These are phyloP conservation scores for Spea hammondii DNA, from an alignment of 2,797 vertebrate genomes.

Conservation along the genomic window DNA sequence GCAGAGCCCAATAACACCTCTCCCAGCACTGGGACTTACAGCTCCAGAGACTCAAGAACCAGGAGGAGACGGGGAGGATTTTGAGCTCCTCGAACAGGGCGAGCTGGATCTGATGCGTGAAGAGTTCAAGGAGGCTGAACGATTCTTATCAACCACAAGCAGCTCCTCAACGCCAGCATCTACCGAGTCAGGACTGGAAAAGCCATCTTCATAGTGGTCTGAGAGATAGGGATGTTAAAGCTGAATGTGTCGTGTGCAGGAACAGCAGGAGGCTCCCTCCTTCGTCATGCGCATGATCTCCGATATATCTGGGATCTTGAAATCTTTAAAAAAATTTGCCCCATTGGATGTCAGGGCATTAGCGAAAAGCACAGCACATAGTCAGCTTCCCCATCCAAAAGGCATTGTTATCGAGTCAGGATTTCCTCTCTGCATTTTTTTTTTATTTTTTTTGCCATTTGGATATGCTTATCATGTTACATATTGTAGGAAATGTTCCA, in stretches of 20 bases:
- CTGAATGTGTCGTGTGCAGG: background rate
- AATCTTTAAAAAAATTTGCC: background rate
- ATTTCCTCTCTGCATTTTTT: slow-evolving; percentile 4
- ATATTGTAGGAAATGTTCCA: background rate
- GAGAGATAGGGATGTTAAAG: background rate
- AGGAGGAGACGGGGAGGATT: slow-evolving; percentile 77
- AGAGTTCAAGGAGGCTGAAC: slow-evolving; percentile 73
- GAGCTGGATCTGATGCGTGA: slow-evolving; percentile 91
- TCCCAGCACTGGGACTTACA: slow-evolving; percentile 63
- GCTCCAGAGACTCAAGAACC: slow-evolving; percentile 59
- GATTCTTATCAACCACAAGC: slow-evolving; percentile 22
- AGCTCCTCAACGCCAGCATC: background rate
- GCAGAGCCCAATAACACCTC: slow-evolving; percentile 83
- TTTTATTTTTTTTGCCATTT: slow-evolving; percentile 15
- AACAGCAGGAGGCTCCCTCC: background rate
- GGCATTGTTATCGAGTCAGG: slow-evolving; percentile 9
- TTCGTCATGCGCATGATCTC: background rate
- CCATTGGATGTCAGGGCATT: slow-evolving; percentile 3
- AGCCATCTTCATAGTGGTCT: slow-evolving; percentile 26
- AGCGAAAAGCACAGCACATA: slow-evolving; percentile 27
- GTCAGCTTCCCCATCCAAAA: background rate
- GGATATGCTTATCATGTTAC: slow-evolving; percentile 32
- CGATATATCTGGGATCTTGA: background rate
- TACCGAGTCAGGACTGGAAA: background rate
- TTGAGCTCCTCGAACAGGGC: slow-evolving; percentile 97